phyloP scores from a whole-genome alignment of 53 echinoderm and acorn worm genomes.

The Crossaster papposus region DNA sequence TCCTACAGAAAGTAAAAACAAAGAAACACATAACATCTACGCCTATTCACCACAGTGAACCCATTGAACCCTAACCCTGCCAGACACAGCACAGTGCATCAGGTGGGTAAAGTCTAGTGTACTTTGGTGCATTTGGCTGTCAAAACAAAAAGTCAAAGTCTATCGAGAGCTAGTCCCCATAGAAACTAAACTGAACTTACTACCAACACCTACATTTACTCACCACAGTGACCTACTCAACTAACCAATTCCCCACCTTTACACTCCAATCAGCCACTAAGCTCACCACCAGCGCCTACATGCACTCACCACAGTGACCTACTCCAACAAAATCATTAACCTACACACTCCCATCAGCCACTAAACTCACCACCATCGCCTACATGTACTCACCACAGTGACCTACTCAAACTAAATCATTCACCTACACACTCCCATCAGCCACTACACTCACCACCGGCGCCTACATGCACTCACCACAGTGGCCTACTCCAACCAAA shows the following conservation, averaged over 20 bases:
- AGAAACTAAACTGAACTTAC: slow-evolving; percentile 7
- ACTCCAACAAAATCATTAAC: neutral
- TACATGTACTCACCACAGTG: neutral
- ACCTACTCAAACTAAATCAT: neutral
- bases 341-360: neutral
- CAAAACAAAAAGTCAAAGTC: too few relatives aligned
- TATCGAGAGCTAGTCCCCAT: too few relatives aligned
- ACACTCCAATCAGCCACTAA: too few relatives aligned
- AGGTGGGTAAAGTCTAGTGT: too few relatives aligned
- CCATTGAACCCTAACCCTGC: neutral
- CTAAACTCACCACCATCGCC: neutral
- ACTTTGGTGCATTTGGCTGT: too few relatives aligned
- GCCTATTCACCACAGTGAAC: neutral
- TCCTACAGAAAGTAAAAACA: slow-evolving; percentile 51
- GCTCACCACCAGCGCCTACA: neutral
- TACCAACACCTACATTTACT: neutral
- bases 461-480: slow-evolving; percentile 65
- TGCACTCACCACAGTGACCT: slow-evolving; percentile 63
- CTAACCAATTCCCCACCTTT: too few relatives aligned
- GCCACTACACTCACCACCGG: neutral
- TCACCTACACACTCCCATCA: neutral
- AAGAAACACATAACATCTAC: neutral
- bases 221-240: neutral
- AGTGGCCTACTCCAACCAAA: slow-evolving; percentile 75
- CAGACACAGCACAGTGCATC: slow-evolving; percentile 86